phyloP scores from a whole-genome alignment of 2,797 vertebrate genomes.

The Periophthalmus magnuspinnatus region DNA sequence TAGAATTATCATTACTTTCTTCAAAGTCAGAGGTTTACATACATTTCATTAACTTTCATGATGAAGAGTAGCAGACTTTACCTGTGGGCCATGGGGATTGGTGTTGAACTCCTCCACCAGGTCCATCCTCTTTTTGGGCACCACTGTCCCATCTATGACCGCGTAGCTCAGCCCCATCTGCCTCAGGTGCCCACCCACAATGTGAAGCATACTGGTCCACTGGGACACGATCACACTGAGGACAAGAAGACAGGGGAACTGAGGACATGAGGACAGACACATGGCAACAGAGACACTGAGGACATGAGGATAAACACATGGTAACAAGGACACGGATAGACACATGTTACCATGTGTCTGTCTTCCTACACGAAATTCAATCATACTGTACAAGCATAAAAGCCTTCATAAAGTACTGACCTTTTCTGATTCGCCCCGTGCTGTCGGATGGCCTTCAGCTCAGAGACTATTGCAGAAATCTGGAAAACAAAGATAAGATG shows the following conservation, averaged over 20 bases:
- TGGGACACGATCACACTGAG: constrained; percentile 93
- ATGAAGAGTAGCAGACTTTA: constrained; percentile 37
- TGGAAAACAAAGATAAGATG: constrained; percentile 50
- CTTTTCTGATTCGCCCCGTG: constrained; percentile 82
- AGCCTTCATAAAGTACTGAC: constrained; percentile 58
- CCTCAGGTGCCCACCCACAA: constrained; percentile 85
- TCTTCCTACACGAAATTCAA: too few species aligned
- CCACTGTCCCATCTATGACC: constrained; percentile 87
- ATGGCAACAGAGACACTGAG: background rate
- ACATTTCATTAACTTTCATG: too few species aligned
- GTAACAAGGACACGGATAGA: too few species aligned
- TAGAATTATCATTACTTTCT: too few species aligned
- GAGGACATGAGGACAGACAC: background rate
- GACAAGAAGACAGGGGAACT: background rate
- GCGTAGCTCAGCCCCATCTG: constrained; percentile 75
- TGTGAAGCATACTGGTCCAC: constrained; percentile 93
- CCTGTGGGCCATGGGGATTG: constrained; percentile 84
- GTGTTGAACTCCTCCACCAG: constrained; percentile 94
- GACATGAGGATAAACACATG: background rate
- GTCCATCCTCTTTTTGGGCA: constrained; percentile 91
- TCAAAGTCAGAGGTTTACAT: too few species aligned
- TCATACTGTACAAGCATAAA: too few species aligned
- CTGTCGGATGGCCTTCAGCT: constrained; percentile 79
- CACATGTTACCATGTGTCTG: too few species aligned
- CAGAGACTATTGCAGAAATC: constrained; percentile 84